phyloP scores from a whole-genome alignment of 2,113 vertebrate genomes.

The Pterocles gutturalis region DNA sequence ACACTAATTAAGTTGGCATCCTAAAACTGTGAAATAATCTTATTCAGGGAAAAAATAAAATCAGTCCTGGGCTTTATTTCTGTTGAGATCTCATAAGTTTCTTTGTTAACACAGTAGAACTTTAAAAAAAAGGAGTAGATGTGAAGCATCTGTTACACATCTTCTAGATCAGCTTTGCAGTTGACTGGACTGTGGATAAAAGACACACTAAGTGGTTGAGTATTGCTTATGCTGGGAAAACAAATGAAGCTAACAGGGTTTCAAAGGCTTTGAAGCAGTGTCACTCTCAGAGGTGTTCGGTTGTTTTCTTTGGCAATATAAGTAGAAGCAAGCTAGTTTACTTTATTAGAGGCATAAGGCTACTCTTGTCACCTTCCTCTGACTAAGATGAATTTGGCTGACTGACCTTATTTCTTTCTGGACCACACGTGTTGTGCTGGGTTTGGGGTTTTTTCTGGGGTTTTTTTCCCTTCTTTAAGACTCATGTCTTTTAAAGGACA shows the following conservation, averaged over 20 bases:
- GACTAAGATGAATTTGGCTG: slow-evolving; percentile 59
- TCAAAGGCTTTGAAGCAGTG: slow-evolving; percentile 62
- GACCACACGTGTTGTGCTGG: slow-evolving; percentile 38
- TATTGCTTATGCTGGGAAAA: slow-evolving; percentile 67
- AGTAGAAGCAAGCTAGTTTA: slow-evolving; percentile 50
- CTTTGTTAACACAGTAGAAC: slow-evolving; percentile 14
- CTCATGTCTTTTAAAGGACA: background rate
- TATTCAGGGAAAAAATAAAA: background rate
- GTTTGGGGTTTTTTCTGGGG: background rate
- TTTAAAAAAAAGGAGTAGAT: background rate
- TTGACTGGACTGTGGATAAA: slow-evolving; percentile 53
- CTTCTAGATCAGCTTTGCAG: slow-evolving; percentile 56
- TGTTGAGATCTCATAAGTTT: background rate
- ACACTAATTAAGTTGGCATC: background rate
- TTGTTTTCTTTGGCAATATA: slow-evolving; percentile 63
- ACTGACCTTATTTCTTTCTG: slow-evolving; percentile 33
- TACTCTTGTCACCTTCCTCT: slow-evolving; percentile 47
- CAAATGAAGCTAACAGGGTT: slow-evolving; percentile 55
- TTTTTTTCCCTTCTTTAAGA: background rate
- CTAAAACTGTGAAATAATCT: background rate
- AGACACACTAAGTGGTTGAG: slow-evolving; percentile 49
- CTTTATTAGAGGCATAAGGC: slow-evolving; percentile 59
- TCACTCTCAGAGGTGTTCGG: slow-evolving; percentile 52
- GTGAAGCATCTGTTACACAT: slow-evolving; percentile 60
- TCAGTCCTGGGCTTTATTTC: background rate